phyloP scores from a whole-genome alignment of 2,888 invertebrate genomes.

The Lapara coniferarum region DNA sequence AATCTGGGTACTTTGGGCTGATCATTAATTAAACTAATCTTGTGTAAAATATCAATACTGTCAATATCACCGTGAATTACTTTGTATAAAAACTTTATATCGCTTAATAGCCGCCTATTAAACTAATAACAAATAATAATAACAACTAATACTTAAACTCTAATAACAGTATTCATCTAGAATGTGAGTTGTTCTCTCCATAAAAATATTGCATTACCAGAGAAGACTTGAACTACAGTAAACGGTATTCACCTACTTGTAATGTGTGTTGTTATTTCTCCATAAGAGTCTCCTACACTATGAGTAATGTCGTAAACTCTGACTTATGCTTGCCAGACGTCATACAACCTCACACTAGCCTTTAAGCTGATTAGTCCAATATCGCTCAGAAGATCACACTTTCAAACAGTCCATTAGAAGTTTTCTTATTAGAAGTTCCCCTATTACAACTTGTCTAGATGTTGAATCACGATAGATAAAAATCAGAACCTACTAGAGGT shows the following conservation, averaged over 20 bases:
- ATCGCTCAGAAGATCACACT: slow-evolving; percentile 69
- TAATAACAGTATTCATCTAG: neutral
- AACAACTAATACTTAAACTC: no score
- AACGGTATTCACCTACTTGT: neutral
- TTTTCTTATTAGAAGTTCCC: slow-evolving; percentile 82
- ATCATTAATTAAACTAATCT: no score
- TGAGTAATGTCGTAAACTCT: slow-evolving; percentile 11
- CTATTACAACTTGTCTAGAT: slow-evolving; percentile 71
- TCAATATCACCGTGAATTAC: no score
- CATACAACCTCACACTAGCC: slow-evolving; percentile 52
- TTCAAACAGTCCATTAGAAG: slow-evolving; percentile 77
- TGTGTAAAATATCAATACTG: no score
- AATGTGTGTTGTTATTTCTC: slow-evolving; percentile 5
- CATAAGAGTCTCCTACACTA: neutral
- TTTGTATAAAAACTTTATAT: no score
- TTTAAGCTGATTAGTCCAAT: slow-evolving; percentile 72
- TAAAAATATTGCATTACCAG: neutral
- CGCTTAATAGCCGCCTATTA: no score
- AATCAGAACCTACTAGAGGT: slow-evolving; percentile 51
- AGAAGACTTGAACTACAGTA: neutral
- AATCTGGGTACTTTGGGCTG: no score
- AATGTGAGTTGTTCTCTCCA: neutral
- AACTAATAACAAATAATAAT: no score
- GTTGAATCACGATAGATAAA: slow-evolving; percentile 63
- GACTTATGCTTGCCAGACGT: slow-evolving; percentile 40